Percentiles rank a stretch among this genome's conserved stretches.
phyloP scores from a whole-genome alignment of 2,113 vertebrate species.

The Globicephala melas region DNA sequence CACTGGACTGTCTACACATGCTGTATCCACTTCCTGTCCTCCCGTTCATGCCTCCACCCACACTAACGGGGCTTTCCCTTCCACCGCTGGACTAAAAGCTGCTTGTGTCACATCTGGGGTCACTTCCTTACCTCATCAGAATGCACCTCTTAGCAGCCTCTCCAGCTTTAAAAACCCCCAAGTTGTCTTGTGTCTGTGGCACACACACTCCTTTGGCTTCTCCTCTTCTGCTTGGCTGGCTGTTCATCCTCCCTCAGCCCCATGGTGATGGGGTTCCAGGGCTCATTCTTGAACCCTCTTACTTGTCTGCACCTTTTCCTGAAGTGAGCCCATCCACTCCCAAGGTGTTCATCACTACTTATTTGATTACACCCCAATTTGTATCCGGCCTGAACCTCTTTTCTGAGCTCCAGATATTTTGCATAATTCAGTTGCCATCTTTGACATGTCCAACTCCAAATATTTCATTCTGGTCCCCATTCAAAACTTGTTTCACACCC shows the following conservation, averaged over 20 bases:
- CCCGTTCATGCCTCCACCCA: neutral
- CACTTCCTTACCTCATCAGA: neutral
- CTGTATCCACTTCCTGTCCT: neutral
- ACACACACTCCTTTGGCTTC: neutral
- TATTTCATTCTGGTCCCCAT: neutral
- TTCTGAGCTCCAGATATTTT: neutral
- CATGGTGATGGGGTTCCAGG: neutral
- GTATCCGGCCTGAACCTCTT: neutral
- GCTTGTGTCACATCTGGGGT: neutral
- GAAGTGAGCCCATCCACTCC: neutral
- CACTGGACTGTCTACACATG: neutral
- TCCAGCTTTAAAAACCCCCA: neutral
- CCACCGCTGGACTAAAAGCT: neutral
- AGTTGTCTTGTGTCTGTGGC: accelerated
- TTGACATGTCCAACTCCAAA: neutral
- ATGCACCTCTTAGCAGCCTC: neutral
- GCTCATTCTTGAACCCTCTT: neutral
- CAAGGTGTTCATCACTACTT: neutral
- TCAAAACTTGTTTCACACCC: neutral
- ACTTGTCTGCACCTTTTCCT: neutral
- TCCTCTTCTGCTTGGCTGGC: neutral
- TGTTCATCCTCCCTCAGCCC: neutral
- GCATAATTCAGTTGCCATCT: neutral
- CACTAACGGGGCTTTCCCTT: neutral
- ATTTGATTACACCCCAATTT: neutral